These are phyloP conservation scores for Adineta ricciae DNA, from an alignment of 2,888 invertebrate species.

Conservation along the genomic window DNA sequence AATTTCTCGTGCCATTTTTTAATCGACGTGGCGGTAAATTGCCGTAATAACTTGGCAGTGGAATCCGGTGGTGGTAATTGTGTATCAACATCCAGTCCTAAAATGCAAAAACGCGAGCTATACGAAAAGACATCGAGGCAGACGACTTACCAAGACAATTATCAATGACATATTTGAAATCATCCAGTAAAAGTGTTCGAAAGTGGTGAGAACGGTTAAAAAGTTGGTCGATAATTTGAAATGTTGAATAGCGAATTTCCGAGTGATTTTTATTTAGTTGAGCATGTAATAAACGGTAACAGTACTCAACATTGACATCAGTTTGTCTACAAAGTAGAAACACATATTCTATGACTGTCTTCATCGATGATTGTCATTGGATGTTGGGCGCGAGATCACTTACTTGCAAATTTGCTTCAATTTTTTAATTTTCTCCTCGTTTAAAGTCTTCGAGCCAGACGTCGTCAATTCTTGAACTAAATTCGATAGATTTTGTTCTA, in stretches of 20 bases:
- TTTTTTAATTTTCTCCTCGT: not conserved
- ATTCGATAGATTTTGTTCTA: not conserved
- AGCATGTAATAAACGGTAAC: conserved; percentile 49
- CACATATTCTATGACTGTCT: too few relatives aligned
- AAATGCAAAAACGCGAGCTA: not conserved
- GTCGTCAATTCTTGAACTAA: not conserved
- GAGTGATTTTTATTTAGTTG: conserved; percentile 54
- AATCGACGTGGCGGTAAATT: conserved; percentile 50
- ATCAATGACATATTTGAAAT: conserved; percentile 52
- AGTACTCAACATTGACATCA: not conserved
- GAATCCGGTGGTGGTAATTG: conserved; percentile 54
- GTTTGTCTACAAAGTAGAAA: not conserved
- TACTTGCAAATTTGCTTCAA: not conserved
- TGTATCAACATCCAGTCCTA: conserved; percentile 44
- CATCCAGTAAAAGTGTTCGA: conserved; percentile 49
- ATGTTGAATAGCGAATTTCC: conserved; percentile 54
- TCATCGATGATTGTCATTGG: too few relatives aligned
- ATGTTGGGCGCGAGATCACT: too few relatives aligned
- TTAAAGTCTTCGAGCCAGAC: not conserved
- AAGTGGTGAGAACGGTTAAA: conserved; percentile 54
- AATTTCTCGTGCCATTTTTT: conserved; percentile 54
- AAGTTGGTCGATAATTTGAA: conserved; percentile 53
- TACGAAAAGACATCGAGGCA: not conserved
- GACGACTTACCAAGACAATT: conserved; percentile 48
- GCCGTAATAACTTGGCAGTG: conserved; percentile 51